Percentiles rank a stretch among this genome's conserved stretches.
phyloP scores from a whole-genome alignment of 2,113 vertebrate species.

The Misgurnus anguillicaudatus region DNA sequence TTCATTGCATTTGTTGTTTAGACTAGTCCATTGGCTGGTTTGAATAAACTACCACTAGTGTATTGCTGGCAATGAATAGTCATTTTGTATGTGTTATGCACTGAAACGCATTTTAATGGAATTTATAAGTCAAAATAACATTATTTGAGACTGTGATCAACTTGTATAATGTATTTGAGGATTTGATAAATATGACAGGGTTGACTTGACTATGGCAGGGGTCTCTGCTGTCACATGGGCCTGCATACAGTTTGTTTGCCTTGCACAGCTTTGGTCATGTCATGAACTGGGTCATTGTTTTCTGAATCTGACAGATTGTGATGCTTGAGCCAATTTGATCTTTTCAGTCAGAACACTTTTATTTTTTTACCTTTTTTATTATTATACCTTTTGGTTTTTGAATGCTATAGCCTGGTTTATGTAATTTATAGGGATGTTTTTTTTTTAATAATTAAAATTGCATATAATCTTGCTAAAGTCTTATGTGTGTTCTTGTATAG shows the following conservation, averaged over 20 bases:
- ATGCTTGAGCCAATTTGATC: no score
- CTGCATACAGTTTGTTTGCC: background rate
- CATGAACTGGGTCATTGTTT: no score
- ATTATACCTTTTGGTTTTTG: no score
- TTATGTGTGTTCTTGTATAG: constrained; percentile 47
- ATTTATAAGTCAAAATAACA: background rate
- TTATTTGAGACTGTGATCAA: background rate
- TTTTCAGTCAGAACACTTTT: background rate
- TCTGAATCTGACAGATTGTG: no score
- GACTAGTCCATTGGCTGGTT: background rate
- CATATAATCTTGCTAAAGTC: no score
- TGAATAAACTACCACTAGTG: background rate
- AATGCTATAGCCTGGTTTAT: no score
- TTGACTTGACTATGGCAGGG: background rate
- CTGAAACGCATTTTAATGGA: background rate
- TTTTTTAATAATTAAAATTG: no score
- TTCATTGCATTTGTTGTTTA: background rate
- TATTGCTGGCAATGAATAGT: background rate
- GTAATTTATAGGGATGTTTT: no score
- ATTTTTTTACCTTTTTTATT: background rate
- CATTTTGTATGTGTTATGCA: background rate
- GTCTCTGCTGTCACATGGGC: constrained; percentile 1
- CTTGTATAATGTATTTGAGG: no score
- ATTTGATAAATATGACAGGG: background rate
- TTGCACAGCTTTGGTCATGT: background rate